These are phyloP conservation scores for Mythimna ferrago DNA, from an alignment of 2,888 invertebrate species.

Conservation along the genomic window DNA sequence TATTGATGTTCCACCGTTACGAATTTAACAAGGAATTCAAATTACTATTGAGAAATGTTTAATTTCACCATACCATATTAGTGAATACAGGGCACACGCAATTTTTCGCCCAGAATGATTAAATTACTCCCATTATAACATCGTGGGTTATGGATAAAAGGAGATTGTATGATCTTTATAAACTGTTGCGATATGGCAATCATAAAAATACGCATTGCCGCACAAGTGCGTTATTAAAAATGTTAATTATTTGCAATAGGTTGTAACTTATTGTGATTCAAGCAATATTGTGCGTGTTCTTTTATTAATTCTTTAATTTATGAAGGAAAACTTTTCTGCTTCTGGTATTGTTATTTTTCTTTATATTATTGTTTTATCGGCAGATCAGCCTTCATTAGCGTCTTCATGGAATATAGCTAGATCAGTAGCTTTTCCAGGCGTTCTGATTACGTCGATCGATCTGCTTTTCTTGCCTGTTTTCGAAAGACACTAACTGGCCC, in stretches of 20 bases:
- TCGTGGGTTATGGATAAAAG: conserved; percentile 48
- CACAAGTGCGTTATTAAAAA: conserved; percentile 18
- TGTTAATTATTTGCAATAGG: conserved; percentile 27
- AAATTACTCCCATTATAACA: conserved; percentile 28
- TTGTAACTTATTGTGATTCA: neutral
- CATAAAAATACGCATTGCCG: neutral
- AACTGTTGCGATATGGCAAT: conserved; percentile 29
- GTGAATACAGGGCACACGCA: conserved; percentile 27
- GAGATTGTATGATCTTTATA: conserved; percentile 32
- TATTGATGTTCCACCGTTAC: conserved; percentile 9
- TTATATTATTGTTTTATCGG: neutral
- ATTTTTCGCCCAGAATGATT: conserved; percentile 49
- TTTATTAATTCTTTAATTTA: neutral
- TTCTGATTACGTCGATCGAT: too few species aligned
- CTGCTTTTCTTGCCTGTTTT: too few species aligned
- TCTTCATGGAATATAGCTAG: too few species aligned
- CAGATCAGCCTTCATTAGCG: too few species aligned
- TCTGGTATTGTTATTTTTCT: neutral
- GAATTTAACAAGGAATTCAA: conserved; percentile 33
- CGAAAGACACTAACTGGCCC: too few species aligned
- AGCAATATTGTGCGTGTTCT: conserved; percentile 1
- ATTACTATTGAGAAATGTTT: conserved; percentile 50
- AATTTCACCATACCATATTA: conserved; percentile 38
- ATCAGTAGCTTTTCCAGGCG: too few species aligned
- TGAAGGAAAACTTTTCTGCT: conserved; percentile 2